Percentiles rank a stretch among this genome's conserved stretches.
Evolutionary conservation across 1,140 invertebrate genomes (phyloP).

Genomic region (Arctopsyche grandis): DNA sequence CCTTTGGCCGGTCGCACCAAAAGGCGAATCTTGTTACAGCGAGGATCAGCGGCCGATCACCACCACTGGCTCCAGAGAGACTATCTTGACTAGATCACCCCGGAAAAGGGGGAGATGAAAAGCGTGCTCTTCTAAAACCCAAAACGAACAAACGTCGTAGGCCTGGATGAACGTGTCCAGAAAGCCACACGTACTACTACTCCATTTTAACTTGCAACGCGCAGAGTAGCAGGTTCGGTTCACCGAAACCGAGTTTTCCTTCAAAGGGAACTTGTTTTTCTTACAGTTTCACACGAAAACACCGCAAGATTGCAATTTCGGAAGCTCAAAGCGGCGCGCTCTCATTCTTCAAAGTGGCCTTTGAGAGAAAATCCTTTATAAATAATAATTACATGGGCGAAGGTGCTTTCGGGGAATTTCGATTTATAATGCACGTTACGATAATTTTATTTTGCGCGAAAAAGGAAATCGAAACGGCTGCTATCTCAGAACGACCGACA

Average conservation of each 20-base stretch:
- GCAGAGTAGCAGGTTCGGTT: neutral
- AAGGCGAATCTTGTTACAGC: slow-evolving; percentile 30
- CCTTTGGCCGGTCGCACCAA: slow-evolving; percentile 1
- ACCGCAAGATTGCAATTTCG: slow-evolving; percentile 20
- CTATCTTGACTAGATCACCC: neutral
- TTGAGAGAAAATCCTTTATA: neutral
- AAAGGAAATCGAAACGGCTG: neutral
- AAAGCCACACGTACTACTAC: neutral
- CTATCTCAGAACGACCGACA: neutral
- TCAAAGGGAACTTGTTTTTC: neutral
- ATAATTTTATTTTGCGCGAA: neutral
- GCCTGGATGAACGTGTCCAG: neutral
- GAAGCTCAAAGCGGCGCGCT: neutral
- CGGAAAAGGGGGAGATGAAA: neutral
- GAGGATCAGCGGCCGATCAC: slow-evolving; percentile 20
- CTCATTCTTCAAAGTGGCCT: neutral
- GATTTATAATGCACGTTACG: neutral
- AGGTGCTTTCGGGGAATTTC: neutral
- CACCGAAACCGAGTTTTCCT: neutral
- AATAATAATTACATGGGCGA: slow-evolving; percentile 10
- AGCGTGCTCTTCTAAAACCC: neutral
- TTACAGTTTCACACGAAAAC: slow-evolving; percentile 26
- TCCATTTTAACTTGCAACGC: neutral
- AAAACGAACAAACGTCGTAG: no score
- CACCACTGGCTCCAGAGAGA: neutral